A percentile compares a stretch with the other conserved stretches of the same genome.
Evolutionary conservation across 2,113 vertebrate genomes (phyloP).

Genomic region (Peromyscus leucopus): DNA sequence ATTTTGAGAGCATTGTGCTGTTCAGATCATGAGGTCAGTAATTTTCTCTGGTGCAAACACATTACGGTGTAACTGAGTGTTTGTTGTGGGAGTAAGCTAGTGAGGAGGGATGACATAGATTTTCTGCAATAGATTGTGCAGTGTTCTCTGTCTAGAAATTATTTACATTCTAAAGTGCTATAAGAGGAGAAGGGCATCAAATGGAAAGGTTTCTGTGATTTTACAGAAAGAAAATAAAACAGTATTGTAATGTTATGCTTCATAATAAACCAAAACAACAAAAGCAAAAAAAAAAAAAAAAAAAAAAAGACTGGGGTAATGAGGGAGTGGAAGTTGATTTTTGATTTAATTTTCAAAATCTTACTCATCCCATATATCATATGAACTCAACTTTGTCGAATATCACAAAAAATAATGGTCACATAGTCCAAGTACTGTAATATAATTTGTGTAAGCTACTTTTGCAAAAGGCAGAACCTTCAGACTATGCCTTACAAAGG

Average conservation of each 20-base stretch:
- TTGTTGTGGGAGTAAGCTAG: background rate
- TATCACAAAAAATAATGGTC: conserved; percentile 77
- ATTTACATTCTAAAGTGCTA: conserved; percentile 72
- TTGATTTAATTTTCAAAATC: conserved; percentile 69
- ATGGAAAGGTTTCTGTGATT: conserved; percentile 65
- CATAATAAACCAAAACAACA: conserved; percentile 34
- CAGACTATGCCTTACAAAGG: conserved; percentile 49
- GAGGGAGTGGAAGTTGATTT: conserved; percentile 64
- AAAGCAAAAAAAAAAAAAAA: conserved; percentile 21
- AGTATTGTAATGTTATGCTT: conserved; percentile 48
- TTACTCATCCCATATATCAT: conserved; percentile 68
- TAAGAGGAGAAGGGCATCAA: conserved; percentile 54
- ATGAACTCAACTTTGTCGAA: conserved; percentile 66
- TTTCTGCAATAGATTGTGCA: conserved; percentile 71
- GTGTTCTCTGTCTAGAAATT: conserved; percentile 73
- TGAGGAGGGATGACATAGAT: conserved; percentile 43
- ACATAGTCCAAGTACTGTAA: conserved; percentile 74
- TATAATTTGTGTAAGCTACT: conserved; percentile 80
- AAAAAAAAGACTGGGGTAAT: conserved; percentile 57
- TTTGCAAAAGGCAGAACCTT: conserved; percentile 67
- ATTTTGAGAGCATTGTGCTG: conserved; percentile 74
- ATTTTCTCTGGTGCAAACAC: conserved; percentile 77
- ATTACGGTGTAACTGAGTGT: conserved; percentile 64
- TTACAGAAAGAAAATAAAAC: conserved; percentile 71
- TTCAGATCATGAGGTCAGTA: conserved; percentile 73